Conservation (phyloP, 1,140 invertebrate genomes). For the Megalopta genalis region DNA sequence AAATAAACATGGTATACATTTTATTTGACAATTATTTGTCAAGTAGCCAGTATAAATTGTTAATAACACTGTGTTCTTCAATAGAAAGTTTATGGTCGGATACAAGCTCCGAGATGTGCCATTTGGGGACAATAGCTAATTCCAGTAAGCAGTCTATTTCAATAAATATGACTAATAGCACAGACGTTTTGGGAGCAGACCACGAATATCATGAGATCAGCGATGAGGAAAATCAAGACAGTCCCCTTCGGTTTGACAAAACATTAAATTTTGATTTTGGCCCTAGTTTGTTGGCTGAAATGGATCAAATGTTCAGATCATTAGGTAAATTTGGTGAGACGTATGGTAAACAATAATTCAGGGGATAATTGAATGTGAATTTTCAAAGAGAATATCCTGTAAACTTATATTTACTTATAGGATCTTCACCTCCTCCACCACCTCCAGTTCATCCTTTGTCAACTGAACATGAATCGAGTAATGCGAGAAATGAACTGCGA, state of each 20-base stretch:
- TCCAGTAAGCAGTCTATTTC: constrained; percentile 65
- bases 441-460: constrained; percentile 77
- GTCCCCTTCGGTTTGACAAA: constrained; percentile 77
- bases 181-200: constrained; percentile 76
- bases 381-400: neutral
- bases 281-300: constrained; percentile 95
- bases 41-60: neutral
- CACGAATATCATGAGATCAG: constrained; percentile 97
- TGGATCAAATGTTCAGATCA: constrained; percentile 95
- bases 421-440: constrained; percentile 75
- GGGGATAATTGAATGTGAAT: too few relatives aligned
- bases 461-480: constrained; percentile 84
- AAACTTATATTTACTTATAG: constrained; percentile 44
- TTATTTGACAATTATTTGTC: constrained; percentile 15
- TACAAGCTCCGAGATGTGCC: constrained; percentile 72
- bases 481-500: constrained; percentile 87
- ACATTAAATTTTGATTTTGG: constrained; percentile 90
- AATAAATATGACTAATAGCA: constrained; percentile 65
- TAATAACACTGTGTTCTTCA: constrained; percentile 32
- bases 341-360: too few relatives aligned
- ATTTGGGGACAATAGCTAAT: constrained; percentile 63
- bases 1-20: constrained; percentile 71
- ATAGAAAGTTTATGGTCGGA: constrained; percentile 77
- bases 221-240: constrained; percentile 87
- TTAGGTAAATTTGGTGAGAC: constrained; percentile 75